Evolutionary conservation across 2,888 invertebrate genomes (phyloP), one percentile per base, ranked within the genome.

Genomic region (Cistogaster globosa): DNA sequence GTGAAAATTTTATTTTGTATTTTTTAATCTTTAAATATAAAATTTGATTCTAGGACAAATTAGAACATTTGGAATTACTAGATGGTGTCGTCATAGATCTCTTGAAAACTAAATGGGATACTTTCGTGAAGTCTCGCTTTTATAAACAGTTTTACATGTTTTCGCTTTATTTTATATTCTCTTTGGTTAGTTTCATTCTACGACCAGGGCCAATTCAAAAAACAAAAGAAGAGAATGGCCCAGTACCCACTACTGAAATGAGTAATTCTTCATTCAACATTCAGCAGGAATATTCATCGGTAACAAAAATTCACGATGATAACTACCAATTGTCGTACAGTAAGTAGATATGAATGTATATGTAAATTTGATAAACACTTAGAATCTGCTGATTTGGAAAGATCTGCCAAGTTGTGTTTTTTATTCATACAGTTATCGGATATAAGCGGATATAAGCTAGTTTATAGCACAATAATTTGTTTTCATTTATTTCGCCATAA

Each of bases 61-160:
- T 97, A 88, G 98, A 97, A 90, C 99, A 99, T 93, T 94, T 99
- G 89, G 98, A 98, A 89, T 94, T 99, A 74, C 95, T 99, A 93
- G 98, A 99, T 91, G 99, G 99, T 0, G 96, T 98, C 88, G 93
- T 99, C 62, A 97, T 98, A 22, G 98, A 99, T 92, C 94, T 99
- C 18, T 93, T 99, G 14, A 96, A 98, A 91, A 98, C 98, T 4
- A 99, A 99, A 93, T 99, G 99, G 99, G 97, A 98, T 89, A 97
- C 98, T 0, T 99, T 98, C 92, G 98, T 98, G 2, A 98, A 97
- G 93, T 96, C 96, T 86, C 97, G 98, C 84, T 98, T 99, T 93
- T 98, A 98, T 92, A 94, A 97, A 7, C 97, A 98, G 90, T 98
- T 99, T 92, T 95, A 97, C 86, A 94, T 97, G 75, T 99, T 99